phyloP scores from a whole-genome alignment of 2,888 invertebrate genomes.

The Hesperia comma region DNA sequence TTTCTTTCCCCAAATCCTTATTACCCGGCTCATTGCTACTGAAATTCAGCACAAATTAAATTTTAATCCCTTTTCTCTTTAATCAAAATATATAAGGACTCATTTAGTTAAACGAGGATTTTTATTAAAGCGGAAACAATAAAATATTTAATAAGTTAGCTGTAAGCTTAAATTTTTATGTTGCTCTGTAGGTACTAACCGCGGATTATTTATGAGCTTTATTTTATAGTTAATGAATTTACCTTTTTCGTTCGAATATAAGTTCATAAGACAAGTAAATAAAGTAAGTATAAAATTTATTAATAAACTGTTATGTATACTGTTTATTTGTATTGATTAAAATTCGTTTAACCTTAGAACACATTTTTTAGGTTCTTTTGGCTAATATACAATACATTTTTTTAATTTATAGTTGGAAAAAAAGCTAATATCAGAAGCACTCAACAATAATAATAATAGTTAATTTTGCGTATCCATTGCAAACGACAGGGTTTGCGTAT shows the following conservation, averaged over 20 bases:
- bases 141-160: slow-evolving; percentile 27
- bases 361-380: no score
- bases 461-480: no score
- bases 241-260: not conserved
- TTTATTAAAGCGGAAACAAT: slow-evolving; percentile 27
- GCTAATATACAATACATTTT: no score
- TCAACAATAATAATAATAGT: no score
- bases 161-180: slow-evolving; percentile 10
- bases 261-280: not conserved
- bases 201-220: no score
- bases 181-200: not conserved
- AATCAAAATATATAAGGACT: slow-evolving; percentile 27
- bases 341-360: no score
- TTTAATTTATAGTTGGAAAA: no score
- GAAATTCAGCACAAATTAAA: slow-evolving; percentile 39
- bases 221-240: slow-evolving; percentile 15
- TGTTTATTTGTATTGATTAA: no score
- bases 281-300: no score
- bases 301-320: no score
- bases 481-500: no score
- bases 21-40: slow-evolving; percentile 15
- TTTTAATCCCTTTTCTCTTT: slow-evolving; percentile 28
- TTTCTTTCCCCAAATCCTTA: slow-evolving; percentile 21
- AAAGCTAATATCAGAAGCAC: no score
- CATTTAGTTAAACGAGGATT: slow-evolving; percentile 30